Base-by-base conservation (phyloP, 2,113 vertebrate species). In the Theristicus caerulescens region DNA sequence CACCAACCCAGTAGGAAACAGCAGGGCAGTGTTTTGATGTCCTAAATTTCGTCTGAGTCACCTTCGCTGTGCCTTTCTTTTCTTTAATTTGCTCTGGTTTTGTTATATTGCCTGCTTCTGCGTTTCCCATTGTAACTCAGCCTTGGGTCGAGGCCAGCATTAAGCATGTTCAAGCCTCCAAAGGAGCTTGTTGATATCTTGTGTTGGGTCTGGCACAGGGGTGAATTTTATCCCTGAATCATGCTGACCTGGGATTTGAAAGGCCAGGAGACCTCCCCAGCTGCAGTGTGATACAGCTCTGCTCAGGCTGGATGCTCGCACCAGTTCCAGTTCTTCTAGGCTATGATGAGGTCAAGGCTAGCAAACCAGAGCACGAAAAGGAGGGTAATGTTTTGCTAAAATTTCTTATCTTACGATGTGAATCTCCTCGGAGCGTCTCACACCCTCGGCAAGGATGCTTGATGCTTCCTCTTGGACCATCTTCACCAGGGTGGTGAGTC, bases 41-140 rank as follows among this genome's bases (percentile, higher is more conserved):
- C 87, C 90, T 87, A 4, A n/a, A 94, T 95, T 91, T 91, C 57
- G 12, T 59, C 65, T 82, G 81, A 87, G 73, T 79, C 90, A 93
- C 94, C n/a, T 66, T 10, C 40, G 51, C 77, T n/a, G 38, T 25
- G 81, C 65, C 29, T 94, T 97, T 95, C 77, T 96, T 49, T 87
- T 26, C 61, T 81, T 47, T 87, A 32, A 74, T 82, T 84, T 62
- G 64, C 59, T 13, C 55, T 2, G 1, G 9, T 25, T 74, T 55
- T 42, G 55, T 70, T 86, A 44, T 8, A 19, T 13, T 31, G 58
- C 49, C 49, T 13, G 62, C 58, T 57, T 13, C 62, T 70, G 40
- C 2, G 3, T 54, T 81, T 81, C 40, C 47, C 31, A 4, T 44
- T 66, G 86, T 70, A 62, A 7, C 51, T 86, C 80, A 81, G 72